Conservation (phyloP, 2,113 vertebrate genomes). For the Pollachius pollachius region DNA sequence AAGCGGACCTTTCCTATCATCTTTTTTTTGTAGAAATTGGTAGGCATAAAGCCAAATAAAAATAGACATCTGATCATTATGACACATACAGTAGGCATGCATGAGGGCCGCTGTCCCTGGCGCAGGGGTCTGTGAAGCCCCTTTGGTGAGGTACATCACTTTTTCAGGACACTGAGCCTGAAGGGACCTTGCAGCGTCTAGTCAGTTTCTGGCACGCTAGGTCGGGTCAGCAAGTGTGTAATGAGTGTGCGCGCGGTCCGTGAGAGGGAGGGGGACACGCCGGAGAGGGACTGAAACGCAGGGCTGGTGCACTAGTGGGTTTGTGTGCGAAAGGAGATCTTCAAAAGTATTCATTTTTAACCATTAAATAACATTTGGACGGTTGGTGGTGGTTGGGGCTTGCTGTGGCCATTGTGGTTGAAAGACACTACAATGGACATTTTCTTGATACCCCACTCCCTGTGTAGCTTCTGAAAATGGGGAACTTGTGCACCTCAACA, state of each 20-base stretch:
- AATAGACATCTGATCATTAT: conserved; percentile 10
- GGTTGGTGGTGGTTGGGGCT: conserved; percentile 55
- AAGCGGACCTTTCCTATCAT: too few species aligned
- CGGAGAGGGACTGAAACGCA: conserved; percentile 28
- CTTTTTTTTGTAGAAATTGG: too few species aligned
- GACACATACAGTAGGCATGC: conserved; percentile 20
- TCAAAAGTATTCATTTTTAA: too few species aligned
- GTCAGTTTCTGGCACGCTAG: conserved; percentile 72
- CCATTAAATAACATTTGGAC: conserved; percentile 51
- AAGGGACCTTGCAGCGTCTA: conserved; percentile 58
- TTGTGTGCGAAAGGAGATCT: too few species aligned
- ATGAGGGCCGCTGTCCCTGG: conserved; percentile 12
- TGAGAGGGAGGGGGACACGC: conserved; percentile 9
- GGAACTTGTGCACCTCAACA: too few species aligned
- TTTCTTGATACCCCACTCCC: too few species aligned
- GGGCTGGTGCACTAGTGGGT: neutral
- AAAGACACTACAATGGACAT: neutral
- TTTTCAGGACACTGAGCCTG: conserved; percentile 51
- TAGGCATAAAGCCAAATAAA: too few species aligned
- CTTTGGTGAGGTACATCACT: conserved; percentile 65
- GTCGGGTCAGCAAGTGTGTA: conserved; percentile 69
- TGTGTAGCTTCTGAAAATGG: too few species aligned
- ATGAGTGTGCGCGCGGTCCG: conserved; percentile 53
- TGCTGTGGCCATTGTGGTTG: neutral
- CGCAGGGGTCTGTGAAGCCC: conserved; percentile 59